Base-by-base conservation (phyloP, 2,888 invertebrate genomes). In the Cactoblastis cactorum region DNA sequence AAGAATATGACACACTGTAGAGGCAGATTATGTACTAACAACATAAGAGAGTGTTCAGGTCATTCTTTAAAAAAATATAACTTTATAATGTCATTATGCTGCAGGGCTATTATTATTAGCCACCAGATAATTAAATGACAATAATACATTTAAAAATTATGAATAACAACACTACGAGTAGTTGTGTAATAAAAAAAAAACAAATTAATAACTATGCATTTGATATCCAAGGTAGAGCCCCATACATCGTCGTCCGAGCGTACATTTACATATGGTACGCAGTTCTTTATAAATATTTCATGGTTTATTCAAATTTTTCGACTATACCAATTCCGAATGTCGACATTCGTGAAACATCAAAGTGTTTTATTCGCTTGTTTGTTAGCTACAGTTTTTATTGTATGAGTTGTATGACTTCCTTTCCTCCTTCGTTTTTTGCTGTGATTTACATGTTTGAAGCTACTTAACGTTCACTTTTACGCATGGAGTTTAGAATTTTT, bases 271-370 rank as follows among this genome's bases (percentile, higher is more conserved):
- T 75, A 64, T 63, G 65, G 69, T 62, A 58, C 65, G 61, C 50
- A 57, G 59, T 62, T 63, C 65, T 65, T 67, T 61, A 72, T 74
- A 75, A 72, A 77, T 73, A 74, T 77, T 74, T 71, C 75, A 76
- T 77, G 72, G 64, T 53, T 63, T 75, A 76, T 77, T 74, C 75
- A 74, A 68, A 69, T 65, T 67, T 63, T 72, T 62, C 55, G 62
- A 58, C 53, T 53, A 59, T 55, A 58, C 57, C 57, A 55, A 43
- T 43, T 43, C 43, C 14, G 43, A 14, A 35, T 52, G 50, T 55
- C 47, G 53, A 41, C 22, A 47, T 18, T 53, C 43, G 60, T 53
- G 50, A 64, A 64, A 70, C 58, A 71, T 70, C 67, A 69, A 63
- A 69, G 61, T 67, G 63, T 64, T 64, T 65, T 69, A 65, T 69